Base-by-base conservation (phyloP, 2,888 invertebrate genomes). In the Philonicus albiceps region DNA sequence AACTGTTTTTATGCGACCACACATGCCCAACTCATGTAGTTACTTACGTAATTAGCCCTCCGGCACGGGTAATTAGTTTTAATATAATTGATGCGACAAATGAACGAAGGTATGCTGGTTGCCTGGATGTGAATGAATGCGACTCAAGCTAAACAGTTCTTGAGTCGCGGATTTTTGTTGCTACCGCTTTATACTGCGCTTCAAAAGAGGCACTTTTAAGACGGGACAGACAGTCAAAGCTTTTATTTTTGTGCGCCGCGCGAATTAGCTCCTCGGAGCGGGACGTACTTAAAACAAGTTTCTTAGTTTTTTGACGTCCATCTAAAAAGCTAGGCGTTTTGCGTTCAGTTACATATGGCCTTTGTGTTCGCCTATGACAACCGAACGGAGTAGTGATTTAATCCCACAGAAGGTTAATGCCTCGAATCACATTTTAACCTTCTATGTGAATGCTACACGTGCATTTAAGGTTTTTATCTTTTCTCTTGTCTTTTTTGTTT, bases 1-100 rank as follows among this genome's bases (percentile, higher is more conserved):
- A 19, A 27, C 27, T 8, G 64, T 64, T 64, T 64, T 64, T 64
- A 8, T 64, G 27, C 55, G 22, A 11, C 27, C 27, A 19, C 64
- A 64, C 64, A 64, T 64, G 22, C 2, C 64, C 64, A 64, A 11
- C 27, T 81, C 64, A 81, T 81, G 81, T 81, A 81, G 55, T 37
- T 37, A 64, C 64, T 81, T 81, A 64, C 64, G 81, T 81, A 81
- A 81, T 81, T 81, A 81, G 81, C 64, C 81, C 81, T 81, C 81
- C 81, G 55, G 81, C 81, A 8, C 55, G 53, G 55, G 81, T 81
- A 81, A 81, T 81, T 81, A 81, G 81, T 34, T 55, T 81, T 34
- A 81, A 81, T 81, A 30, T 81, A 81, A 81, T 81, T 81, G 81
- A 81, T 81, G 81, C 81, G 81, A 81, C 81, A 64, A 81, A 81